Conservation (phyloP, 2,888 invertebrate genomes). For the Gari tellinella region DNA sequence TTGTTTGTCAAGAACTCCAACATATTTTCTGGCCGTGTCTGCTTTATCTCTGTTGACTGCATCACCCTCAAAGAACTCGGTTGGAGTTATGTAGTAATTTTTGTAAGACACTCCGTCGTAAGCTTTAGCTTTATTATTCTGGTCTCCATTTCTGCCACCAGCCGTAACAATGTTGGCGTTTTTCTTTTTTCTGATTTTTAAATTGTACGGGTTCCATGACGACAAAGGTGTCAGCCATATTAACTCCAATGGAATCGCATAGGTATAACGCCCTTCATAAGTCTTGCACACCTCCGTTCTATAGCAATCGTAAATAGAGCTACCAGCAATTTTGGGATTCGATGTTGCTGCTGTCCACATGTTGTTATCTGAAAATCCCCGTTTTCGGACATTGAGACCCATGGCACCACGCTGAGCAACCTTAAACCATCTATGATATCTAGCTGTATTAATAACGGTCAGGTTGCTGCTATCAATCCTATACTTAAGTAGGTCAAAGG, state of each 20-base stretch:
- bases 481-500: too few relatives aligned
- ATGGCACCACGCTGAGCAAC: conserved; percentile 47
- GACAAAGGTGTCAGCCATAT: conserved; percentile 75
- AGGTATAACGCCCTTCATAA: conserved; percentile 76
- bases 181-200: not conserved
- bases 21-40: conserved; percentile 60
- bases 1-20: conserved; percentile 59
- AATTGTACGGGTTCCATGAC: conserved; percentile 77
- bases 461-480: too few relatives aligned
- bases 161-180: too few relatives aligned
- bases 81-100: conserved; percentile 64
- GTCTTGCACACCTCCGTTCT: too few relatives aligned
- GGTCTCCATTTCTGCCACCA: conserved; percentile 1
- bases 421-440: too few relatives aligned
- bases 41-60: conserved; percentile 54
- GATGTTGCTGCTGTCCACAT: conserved; percentile 67
- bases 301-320: too few relatives aligned
- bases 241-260: too few relatives aligned
- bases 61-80: conserved; percentile 63
- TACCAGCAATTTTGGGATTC: conserved; percentile 62
- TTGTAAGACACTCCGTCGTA: conserved; percentile 59
- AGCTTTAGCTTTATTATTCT: conserved; percentile 53
- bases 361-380: conserved; percentile 60
- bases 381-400: conserved; percentile 39
- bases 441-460: too few relatives aligned